A percentile compares a stretch with the other conserved stretches of the same genome.
These are phyloP conservation scores for Drosophila lowei DNA, from an alignment of 1,140 invertebrate species.

Conservation along the genomic window DNA sequence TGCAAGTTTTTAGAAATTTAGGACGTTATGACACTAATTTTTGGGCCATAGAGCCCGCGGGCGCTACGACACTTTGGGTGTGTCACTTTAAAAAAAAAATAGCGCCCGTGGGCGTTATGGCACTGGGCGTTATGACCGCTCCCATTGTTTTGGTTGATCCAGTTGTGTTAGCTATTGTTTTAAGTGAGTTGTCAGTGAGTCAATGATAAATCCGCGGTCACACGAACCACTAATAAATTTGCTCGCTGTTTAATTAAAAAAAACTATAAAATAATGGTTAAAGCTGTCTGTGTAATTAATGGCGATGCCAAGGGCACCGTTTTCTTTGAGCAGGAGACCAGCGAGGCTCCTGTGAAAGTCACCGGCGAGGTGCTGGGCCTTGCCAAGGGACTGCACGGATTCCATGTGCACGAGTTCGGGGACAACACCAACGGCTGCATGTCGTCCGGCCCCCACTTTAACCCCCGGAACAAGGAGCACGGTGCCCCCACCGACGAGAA, in stretches of 20 bases:
- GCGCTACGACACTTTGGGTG: too few relatives aligned
- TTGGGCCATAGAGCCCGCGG: too few relatives aligned
- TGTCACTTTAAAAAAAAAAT: too few relatives aligned
- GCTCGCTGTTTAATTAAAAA: not conserved
- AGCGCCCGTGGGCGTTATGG: too few relatives aligned
- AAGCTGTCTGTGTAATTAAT: slow-evolving; percentile 93
- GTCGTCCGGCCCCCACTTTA: slow-evolving; percentile 97
- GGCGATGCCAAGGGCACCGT: slow-evolving; percentile 93
- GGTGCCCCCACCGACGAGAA: slow-evolving; percentile 90
- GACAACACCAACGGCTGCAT: slow-evolving; percentile 98
- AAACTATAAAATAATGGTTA: slow-evolving; percentile 84
- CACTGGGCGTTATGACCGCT: too few relatives aligned
- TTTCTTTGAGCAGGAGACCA: slow-evolving; percentile 88
- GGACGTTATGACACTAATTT: too few relatives aligned
- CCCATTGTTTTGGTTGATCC: too few relatives aligned
- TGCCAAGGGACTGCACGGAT: slow-evolving; percentile 89
- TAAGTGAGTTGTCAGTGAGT: too few relatives aligned
- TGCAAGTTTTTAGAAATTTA: too few relatives aligned
- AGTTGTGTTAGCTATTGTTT: too few relatives aligned
- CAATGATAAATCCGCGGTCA: too few relatives aligned
- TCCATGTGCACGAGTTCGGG: slow-evolving; percentile 98
- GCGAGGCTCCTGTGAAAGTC: slow-evolving; percentile 86
- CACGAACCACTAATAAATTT: too few relatives aligned
- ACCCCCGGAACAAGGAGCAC: slow-evolving; percentile 93
- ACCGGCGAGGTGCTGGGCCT: slow-evolving; percentile 89